Evolutionary conservation across 2,888 invertebrate species (phyloP).

Genomic region (Melitaea athalia): DNA sequence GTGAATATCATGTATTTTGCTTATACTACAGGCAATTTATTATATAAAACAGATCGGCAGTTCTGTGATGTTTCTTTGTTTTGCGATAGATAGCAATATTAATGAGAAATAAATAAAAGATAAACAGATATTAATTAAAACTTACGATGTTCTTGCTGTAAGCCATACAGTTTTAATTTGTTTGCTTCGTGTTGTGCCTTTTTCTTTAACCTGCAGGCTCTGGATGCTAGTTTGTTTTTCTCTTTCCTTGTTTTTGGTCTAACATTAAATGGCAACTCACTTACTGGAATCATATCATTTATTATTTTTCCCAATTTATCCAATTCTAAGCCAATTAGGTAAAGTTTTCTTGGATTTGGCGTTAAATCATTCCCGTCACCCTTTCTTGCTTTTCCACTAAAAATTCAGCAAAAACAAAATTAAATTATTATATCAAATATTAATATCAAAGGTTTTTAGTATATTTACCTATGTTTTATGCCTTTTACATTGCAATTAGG

Average conservation of each 20-base stretch:
- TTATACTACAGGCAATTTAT: too few relatives aligned
- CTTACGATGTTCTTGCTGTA: slow-evolving; percentile 97
- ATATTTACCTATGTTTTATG: slow-evolving; percentile 89
- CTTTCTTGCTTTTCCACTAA: slow-evolving; percentile 94
- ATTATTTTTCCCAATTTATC: slow-evolving; percentile 95
- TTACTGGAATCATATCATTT: slow-evolving; percentile 97
- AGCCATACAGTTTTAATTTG: slow-evolving; percentile 96
- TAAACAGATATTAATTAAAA: slow-evolving; percentile 41
- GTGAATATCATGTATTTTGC: too few relatives aligned
- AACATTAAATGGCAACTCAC: slow-evolving; percentile 94
- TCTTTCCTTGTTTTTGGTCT: slow-evolving; percentile 97
- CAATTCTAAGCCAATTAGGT: slow-evolving; percentile 94
- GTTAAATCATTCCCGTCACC: slow-evolving; percentile 99
- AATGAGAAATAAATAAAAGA: too few relatives aligned
- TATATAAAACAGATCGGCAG: too few relatives aligned
- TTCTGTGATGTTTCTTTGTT: too few relatives aligned
- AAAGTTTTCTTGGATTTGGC: slow-evolving; percentile 95
- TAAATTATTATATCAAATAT: not conserved
- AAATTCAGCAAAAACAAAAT: slow-evolving; percentile 33
- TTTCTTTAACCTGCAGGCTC: slow-evolving; percentile 98
- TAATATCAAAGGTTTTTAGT: not conserved
- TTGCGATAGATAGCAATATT: too few relatives aligned
- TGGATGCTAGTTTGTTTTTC: slow-evolving; percentile 98
- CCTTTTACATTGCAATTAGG: slow-evolving; percentile 94
- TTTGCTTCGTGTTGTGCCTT: slow-evolving; percentile 99